Conservation (phyloP, 2,797 vertebrate genomes). For the Pygocentrus nattereri region DNA sequence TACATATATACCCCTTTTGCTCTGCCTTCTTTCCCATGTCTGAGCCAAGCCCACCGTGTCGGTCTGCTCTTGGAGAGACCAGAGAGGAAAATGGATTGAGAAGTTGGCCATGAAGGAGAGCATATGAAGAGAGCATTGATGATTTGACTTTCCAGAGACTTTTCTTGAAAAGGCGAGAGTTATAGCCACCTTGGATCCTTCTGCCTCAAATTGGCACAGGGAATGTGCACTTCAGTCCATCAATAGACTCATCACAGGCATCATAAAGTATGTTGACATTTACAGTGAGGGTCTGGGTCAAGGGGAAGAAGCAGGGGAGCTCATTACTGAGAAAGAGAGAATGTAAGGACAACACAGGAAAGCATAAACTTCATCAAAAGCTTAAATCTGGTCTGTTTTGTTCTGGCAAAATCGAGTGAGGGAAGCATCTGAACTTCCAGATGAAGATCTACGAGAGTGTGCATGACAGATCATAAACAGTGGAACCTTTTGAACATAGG, state of each 20-base stretch:
- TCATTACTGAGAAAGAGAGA: slow-evolving; percentile 63
- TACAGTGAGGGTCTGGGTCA: slow-evolving; percentile 78
- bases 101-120: background rate
- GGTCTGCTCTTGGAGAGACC: background rate
- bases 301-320: slow-evolving; percentile 64
- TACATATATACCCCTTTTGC: background rate
- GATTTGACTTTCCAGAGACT: background rate
- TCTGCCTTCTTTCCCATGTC: slow-evolving; percentile 7
- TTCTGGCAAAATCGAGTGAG: background rate
- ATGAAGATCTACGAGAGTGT: background rate
- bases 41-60: slow-evolving; percentile 8
- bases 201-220: background rate
- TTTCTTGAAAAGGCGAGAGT: slow-evolving; percentile 47
- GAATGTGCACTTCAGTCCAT: slow-evolving; percentile 56
- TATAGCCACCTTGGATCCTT: slow-evolving; percentile 12
- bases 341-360: background rate
- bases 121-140: too few relatives aligned
- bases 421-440: background rate
- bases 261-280: slow-evolving; percentile 82
- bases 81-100: background rate
- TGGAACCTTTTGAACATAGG: background rate
- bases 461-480: background rate
- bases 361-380: background rate
- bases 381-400: background rate
- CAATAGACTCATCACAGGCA: slow-evolving; percentile 78